Evolutionary conservation across 2,888 invertebrate genomes (phyloP), one percentile per base, ranked within the genome.

Genomic region (Eupsilia transversa): DNA sequence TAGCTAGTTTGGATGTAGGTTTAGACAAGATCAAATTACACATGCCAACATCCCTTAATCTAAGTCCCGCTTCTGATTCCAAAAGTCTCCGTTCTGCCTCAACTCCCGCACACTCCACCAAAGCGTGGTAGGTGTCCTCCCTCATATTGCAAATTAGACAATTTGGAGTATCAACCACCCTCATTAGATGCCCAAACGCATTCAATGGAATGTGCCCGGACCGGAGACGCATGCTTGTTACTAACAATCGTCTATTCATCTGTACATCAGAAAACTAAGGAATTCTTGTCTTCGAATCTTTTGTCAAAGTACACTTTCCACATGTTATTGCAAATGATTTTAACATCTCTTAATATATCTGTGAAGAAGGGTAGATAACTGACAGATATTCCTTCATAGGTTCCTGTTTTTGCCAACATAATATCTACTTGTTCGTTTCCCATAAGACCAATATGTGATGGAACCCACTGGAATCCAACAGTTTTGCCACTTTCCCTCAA

Each of bases 181-280:
- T 35, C 35, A 35, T 35, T 6, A 35, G 35, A 35, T 35, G 35
- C 7, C 35, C 35, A 5, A 72, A 72, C 23, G 64, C 64, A 27
- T 56, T 72, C 12, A 56, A 33, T 52, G 66, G 72, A 60, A 60
- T 59, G 65, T 72, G 72, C 6, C 72, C 72, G 17, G 72, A 66
- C 20, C 72, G 66, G 41, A 72, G 43, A n/a, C 72, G 65, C 43
- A 59, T 57, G 14, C 65, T 64, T 38, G 17, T 59, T 12, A 69
- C 46, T 4, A 69, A n/a, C n/a, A 59, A 17, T 23, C 17, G 33
- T 33, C 57, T 35, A 20, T 59, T 68, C n/a, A 68, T 46, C 23
- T 17, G 12, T 1, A 10, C 10, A 41, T 41, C 59, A 12, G 30
- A n/a, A 7, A 72, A 66, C 66, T 66, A 72, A 9, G 66, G 72